Base-by-base conservation (phyloP, 2,888 invertebrate genomes). In the Acheta domesticus region DNA sequence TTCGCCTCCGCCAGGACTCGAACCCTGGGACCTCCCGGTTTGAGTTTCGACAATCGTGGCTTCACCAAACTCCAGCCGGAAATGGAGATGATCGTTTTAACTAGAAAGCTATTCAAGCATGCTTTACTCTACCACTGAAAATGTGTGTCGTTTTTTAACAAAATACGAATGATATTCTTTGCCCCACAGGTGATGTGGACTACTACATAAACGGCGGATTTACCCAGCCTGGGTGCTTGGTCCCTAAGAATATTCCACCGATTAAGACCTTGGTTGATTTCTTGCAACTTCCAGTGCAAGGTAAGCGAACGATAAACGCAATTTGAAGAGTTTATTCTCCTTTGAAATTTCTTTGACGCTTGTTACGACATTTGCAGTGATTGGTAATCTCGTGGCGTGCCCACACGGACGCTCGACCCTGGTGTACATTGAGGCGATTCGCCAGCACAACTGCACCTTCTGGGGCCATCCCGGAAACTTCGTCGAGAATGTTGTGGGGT, bases 141-240 rank as follows among this genome's bases (percentile, higher is more conserved):
- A 8, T 36, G 36, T 36, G 36, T 36, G 36, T 1, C 36, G 2
- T 23, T 1, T 23, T 36, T 36, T 36, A 8, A 36, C 1, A 8
- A 36, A 36, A 36, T 36, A 36, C 36, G 36, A 36, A 36, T 36
- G 36, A 36, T 5, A 8, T 62, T 62, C 62, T 12, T 62, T 62
- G 16, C 4, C 82, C 82, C 75, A 82, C 83, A 83, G 87, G 87
- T 49, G 86, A 92, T 82, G 89, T 91, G 2, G 93, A 93, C 84
- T 92, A 92, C 84, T 93, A 92, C 85, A 90, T 92, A 1, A 93
- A 93, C 81, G 93, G 93, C 0, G 93, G 93, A 1, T 88, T 89
- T 86, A 87, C 87, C 77, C 93, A 93, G 84, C 92, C 92, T 0
- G 92, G 92, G 0, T 93, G 93, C 14, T 23, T 77, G 50, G 1